Evolutionary conservation across 1,140 invertebrate genomes (phyloP), one percentile per base, ranked within the genome.

Genomic region (Plectus sambesii): DNA sequence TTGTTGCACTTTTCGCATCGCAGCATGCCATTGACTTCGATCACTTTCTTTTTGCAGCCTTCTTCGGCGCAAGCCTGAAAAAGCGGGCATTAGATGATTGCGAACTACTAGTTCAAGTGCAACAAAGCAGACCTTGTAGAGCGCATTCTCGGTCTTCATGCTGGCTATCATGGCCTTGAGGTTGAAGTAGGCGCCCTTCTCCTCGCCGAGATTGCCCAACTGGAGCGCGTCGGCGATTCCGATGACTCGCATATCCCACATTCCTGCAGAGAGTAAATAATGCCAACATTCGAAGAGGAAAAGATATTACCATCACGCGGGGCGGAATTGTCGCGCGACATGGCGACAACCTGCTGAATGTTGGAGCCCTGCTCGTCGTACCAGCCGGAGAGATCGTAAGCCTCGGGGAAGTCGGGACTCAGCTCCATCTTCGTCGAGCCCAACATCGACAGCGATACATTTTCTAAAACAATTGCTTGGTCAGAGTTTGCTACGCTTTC

Each of bases 1-100:
- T 78, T 75, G 53, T 82, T 78, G 69, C 92, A 98, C 70, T 94
- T 94, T 69, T 97, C 92, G 70, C 93, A 98, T 51, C 86, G 77
- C 68, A 81, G 97, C 56, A 81, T 75, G 5, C 83, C 85, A 69
- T 88, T 87, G 37, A 82, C 79, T 64, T 82, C 53, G 23, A 39
- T 36, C 5, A 66, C 49, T 27, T 66, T 66, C 59, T 66, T 66
- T n/a, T 52, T 41, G 43, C 63, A 66, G 23, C 47, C 50, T 12
- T 59, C 45, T 9, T 41, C 29, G n/a, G 53, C 36, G 30, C 62
- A 63, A 8, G 40, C 59, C 63, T 64, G 47, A 41, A 56, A 58
- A 4, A 6, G n/a, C n/a, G n/a, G 22, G 9, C 6, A 27, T 20
- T 41, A n/a, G 9, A 37, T n/a, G n/a, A n/a, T n/a, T n/a, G n/a